phyloP scores from a whole-genome alignment of 2,113 vertebrate species.

The Paramormyrops kingsleyae region DNA sequence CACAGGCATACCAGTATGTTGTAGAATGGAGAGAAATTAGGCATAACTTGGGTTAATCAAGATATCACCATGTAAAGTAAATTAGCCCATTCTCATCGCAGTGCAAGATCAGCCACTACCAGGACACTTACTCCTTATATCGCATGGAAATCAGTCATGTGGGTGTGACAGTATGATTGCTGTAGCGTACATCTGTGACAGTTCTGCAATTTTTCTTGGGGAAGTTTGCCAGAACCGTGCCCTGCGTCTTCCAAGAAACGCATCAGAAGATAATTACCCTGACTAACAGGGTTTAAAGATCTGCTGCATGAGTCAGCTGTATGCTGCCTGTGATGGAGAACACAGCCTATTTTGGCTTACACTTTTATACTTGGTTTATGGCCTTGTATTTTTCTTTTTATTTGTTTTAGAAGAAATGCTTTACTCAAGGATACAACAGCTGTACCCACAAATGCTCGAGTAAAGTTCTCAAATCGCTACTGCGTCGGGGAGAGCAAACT shows the following conservation, averaged over 20 bases:
- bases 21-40: neutral
- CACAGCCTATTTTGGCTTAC: neutral
- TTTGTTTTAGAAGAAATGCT: neutral
- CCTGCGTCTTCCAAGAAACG: neutral
- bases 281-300: neutral
- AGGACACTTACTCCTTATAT: neutral
- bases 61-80: neutral
- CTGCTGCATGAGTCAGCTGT: neutral
- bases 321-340: neutral
- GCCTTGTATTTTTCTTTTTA: neutral
- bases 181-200: neutral
- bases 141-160: neutral
- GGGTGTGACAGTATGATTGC: neutral
- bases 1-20: neutral
- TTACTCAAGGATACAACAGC: constrained; percentile 6
- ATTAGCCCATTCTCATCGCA: neutral
- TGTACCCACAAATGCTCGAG: neutral
- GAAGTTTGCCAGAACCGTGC: neutral
- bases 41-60: neutral
- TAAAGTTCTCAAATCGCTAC: neutral
- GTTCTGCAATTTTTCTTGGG: neutral
- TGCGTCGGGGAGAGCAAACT: neutral
- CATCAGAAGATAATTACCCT: neutral
- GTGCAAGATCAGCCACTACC: neutral
- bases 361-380: neutral